Conservation (phyloP, 2,113 vertebrate species). For the Lepisosteus osseus region DNA sequence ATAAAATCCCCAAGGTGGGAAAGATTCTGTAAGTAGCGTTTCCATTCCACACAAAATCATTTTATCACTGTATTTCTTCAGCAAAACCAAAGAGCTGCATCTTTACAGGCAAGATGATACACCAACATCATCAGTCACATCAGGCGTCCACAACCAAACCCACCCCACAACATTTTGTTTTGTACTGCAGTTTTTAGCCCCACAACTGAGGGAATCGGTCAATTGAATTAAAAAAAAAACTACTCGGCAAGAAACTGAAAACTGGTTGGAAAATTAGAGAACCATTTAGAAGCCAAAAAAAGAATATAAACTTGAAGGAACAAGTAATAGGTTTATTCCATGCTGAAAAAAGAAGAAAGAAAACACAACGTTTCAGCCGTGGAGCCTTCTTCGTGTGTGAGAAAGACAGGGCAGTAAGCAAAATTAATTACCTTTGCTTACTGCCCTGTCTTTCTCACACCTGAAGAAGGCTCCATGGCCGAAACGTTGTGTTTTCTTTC, state of each 20-base stretch:
- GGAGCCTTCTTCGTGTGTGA: no score
- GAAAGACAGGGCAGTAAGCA: no score
- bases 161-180: conserved; percentile 35
- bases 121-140: conserved; percentile 68
- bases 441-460: no score
- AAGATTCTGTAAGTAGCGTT: conserved; percentile 57
- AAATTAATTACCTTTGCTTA: no score
- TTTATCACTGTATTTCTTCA: conserved; percentile 38
- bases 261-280: background rate
- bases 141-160: conserved; percentile 48
- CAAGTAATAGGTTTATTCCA: no score
- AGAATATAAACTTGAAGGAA: no score
- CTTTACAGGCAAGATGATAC: conserved; percentile 70
- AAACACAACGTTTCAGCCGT: no score
- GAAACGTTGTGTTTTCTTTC: no score
- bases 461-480: no score
- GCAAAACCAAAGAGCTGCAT: conserved; percentile 51
- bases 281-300: background rate
- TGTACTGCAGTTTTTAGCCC: background rate
- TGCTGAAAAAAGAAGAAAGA: no score
- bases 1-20: conserved; percentile 51
- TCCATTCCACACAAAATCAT: conserved; percentile 35
- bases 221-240: background rate
- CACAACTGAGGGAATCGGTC: background rate
- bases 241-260: background rate